Base-by-base conservation (phyloP, 2,888 invertebrate species). In the Oscheius sp. region DNA sequence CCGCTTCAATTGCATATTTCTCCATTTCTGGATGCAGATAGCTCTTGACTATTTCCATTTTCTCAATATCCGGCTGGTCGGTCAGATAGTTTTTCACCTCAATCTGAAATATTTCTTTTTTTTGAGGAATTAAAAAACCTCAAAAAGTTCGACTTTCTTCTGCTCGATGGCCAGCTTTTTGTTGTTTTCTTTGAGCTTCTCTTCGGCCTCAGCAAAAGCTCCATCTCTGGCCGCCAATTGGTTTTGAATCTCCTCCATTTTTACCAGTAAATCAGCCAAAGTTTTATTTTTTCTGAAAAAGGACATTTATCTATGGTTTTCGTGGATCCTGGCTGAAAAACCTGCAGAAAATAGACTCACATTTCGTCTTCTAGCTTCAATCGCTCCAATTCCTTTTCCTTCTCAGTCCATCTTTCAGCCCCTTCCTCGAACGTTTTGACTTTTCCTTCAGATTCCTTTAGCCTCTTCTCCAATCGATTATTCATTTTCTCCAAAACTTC, bases 1-100 rank as follows among this genome's bases (percentile, higher is more conserved):
- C 66, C 45, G 37, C 42, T 5, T 46, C 50, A 12, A 45, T 37
- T 15, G 66, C 57, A 20, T 53, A 39, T 31, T 55, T 66, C 20
- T 39, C 46, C 53, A 66, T 66, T 17, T 66, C 66, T 1, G 66
- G 66, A 17, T 66, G 66, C 2, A 66, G 55, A 42, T 66, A 66
- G n/a, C 31, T 55, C 31, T 57, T 53, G 4, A 66, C 4, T 23
- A 66, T 31, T 17, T 25, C 42, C 39, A 66, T 39, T 27, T 66
- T 20, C 37, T 55, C 55, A 1, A 63, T 23, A 12, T 3, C 23
- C 12, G 55, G 55, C 37, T 55, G 55, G 34, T 55, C 55, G 1
- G 55, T 55, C n/a, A 55, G 17, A 23, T 34, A 34, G 34, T 55
- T 55, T 25, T 39, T 33, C 29, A 65, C 23, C 39, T 65, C 53